These are phyloP conservation scores for Spodoptera picta DNA, from an alignment of 2,888 invertebrate species.

Conservation along the genomic window DNA sequence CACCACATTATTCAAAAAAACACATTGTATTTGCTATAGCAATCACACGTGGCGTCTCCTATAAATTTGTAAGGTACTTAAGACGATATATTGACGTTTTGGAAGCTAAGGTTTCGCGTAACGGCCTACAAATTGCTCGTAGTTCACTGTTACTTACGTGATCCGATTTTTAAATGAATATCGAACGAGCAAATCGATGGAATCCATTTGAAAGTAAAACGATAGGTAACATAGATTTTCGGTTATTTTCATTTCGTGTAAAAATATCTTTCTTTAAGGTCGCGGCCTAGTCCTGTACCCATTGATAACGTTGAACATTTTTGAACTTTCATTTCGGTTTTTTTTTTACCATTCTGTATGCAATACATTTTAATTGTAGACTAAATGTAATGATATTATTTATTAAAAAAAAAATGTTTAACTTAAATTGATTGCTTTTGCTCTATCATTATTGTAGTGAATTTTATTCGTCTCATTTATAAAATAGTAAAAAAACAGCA, in stretches of 20 bases:
- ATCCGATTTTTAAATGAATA: constrained; percentile 65
- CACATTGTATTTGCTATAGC: constrained; percentile 41
- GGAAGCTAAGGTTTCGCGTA: constrained; percentile 65
- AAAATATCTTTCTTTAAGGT: constrained; percentile 15
- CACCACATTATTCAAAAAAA: constrained; percentile 43
- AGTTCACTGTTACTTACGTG: constrained; percentile 76
- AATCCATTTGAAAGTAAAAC: constrained; percentile 24
- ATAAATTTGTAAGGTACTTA: constrained; percentile 62
- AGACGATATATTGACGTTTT: constrained; percentile 69
- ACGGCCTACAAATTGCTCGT: constrained; percentile 75
- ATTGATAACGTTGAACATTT: too few species aligned
- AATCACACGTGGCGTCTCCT: constrained; percentile 44
- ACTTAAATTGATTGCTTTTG: too few species aligned
- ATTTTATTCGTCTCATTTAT: too few species aligned
- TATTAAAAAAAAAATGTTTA: too few species aligned
- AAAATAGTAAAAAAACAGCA: too few species aligned
- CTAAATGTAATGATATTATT: too few species aligned
- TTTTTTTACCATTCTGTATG: too few species aligned
- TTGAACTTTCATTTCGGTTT: too few species aligned
- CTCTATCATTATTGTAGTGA: too few species aligned
- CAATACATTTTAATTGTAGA: too few species aligned
- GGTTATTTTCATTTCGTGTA: constrained; percentile 12
- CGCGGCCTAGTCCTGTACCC: background rate
- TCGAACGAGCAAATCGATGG: constrained; percentile 36
- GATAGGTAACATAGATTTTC: constrained; percentile 20